Evolutionary conservation across 1,140 invertebrate species (phyloP).

Genomic region (Drosophila elegans): DNA sequence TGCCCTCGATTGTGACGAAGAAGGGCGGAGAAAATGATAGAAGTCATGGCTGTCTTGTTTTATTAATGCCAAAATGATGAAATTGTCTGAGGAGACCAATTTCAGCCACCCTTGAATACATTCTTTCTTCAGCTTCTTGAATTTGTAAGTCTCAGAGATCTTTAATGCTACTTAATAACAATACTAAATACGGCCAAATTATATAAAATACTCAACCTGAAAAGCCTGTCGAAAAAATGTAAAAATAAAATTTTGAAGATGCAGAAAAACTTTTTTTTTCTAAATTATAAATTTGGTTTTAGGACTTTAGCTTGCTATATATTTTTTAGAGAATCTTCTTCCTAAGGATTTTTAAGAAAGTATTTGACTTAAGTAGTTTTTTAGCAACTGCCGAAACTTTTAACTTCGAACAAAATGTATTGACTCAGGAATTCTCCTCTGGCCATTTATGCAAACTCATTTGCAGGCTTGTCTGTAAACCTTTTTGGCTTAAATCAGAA

Average conservation of each 20-base stretch:
- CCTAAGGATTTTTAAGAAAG: too few species aligned
- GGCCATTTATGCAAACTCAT: constrained; percentile 42
- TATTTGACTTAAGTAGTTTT: too few species aligned
- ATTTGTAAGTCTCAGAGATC: too few species aligned
- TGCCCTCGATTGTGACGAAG: constrained; percentile 21
- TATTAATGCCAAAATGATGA: constrained; percentile 74
- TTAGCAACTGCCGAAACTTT: neutral
- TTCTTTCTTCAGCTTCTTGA: neutral
- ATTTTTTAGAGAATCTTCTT: too few species aligned
- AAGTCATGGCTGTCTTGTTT: constrained; percentile 37
- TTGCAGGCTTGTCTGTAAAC: constrained; percentile 31
- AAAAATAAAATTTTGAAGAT: too few species aligned
- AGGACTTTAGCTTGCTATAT: too few species aligned
- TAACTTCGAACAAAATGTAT: neutral
- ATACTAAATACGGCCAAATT: too few species aligned
- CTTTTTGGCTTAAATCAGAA: constrained; percentile 62
- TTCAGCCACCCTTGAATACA: neutral
- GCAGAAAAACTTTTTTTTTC: too few species aligned
- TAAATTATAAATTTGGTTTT: too few species aligned
- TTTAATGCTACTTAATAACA: too few species aligned
- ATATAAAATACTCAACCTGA: too few species aligned
- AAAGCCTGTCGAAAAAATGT: neutral
- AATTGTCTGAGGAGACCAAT: constrained; percentile 20
- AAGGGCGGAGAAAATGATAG: neutral
- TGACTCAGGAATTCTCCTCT: constrained; percentile 14